Evolutionary conservation across 2,888 invertebrate genomes (phyloP).

Genomic region (Adelognathus sp.): DNA sequence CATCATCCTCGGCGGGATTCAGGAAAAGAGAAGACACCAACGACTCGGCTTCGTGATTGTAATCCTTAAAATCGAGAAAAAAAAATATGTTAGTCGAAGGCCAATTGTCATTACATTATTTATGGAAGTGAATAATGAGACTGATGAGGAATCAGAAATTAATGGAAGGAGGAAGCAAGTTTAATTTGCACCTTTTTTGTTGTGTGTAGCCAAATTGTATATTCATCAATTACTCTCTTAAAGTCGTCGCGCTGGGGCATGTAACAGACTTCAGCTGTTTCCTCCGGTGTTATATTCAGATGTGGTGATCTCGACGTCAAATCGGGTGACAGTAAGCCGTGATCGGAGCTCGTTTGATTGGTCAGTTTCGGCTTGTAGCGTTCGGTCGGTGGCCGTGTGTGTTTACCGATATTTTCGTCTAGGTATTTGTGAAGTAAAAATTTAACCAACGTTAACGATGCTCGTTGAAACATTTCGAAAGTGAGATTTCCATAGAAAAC

Average conservation of each 20-base stretch:
- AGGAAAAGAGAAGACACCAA: slow-evolving; percentile 92
- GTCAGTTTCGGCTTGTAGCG: slow-evolving; percentile 87
- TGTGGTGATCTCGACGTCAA: slow-evolving; percentile 89
- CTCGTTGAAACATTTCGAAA: not conserved
- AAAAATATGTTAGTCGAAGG: too few relatives aligned
- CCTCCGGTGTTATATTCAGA: slow-evolving; percentile 90
- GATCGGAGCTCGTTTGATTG: slow-evolving; percentile 89
- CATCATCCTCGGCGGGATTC: slow-evolving; percentile 92
- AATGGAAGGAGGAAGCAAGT: too few relatives aligned
- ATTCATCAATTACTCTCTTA: slow-evolving; percentile 90
- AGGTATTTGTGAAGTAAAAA: slow-evolving; percentile 86
- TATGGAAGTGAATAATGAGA: too few relatives aligned
- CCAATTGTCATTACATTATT: too few relatives aligned
- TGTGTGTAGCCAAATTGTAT: too few relatives aligned
- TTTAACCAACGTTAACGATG: not conserved
- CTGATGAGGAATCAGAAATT: not conserved
- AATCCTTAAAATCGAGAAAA: slow-evolving; percentile 86
- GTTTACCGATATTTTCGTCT: slow-evolving; percentile 94
- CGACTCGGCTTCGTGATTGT: slow-evolving; percentile 95
- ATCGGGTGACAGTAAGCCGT: slow-evolving; percentile 90
- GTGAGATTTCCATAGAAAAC: not conserved
- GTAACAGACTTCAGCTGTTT: slow-evolving; percentile 94
- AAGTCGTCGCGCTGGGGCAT: slow-evolving; percentile 98
- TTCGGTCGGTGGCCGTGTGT: slow-evolving; percentile 91
- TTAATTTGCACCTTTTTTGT: too few relatives aligned